A percentile compares a stretch with the other conserved stretches of the same genome.
Evolutionary conservation across 37 sponge, comb jelly and placozoan species (phyloP).

Genomic region (Sycon ciliatum): DNA sequence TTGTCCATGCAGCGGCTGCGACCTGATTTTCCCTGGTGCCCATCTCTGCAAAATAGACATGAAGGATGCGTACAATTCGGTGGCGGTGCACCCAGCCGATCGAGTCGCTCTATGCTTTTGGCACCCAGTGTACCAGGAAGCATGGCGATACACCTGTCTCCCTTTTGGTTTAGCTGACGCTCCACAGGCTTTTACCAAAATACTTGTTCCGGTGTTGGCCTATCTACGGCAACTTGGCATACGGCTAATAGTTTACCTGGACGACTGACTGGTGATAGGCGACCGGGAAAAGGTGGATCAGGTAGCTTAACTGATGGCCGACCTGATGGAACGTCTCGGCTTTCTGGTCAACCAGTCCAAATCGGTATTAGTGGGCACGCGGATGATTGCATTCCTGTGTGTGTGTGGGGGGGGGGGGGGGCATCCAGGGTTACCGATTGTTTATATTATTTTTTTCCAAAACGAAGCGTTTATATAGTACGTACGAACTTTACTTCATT

Average conservation of each 20-base stretch:
- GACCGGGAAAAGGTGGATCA: not conserved
- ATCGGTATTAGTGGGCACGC: no score
- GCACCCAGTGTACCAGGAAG: no score
- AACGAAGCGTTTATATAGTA: no score
- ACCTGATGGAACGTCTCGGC: slow-evolving; percentile 18
- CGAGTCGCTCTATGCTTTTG: not conserved
- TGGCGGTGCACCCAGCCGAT: slow-evolving; percentile 3
- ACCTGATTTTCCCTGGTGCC: no score
- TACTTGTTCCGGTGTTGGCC: slow-evolving; percentile 2
- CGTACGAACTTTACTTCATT: no score
- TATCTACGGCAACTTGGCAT: not conserved
- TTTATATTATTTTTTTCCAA: no score
- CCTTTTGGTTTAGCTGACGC: slow-evolving; percentile 17
- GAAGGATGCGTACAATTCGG: slow-evolving; percentile 28
- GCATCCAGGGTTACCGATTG: no score
- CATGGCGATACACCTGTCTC: slow-evolving; percentile 9
- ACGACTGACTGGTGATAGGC: slow-evolving; percentile 22
- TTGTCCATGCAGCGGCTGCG: no score
- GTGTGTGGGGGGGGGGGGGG: no score
- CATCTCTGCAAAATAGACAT: slow-evolving; percentile 25
- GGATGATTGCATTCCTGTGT: no score
- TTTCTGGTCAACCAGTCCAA: slow-evolving; percentile 22
- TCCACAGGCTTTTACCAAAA: slow-evolving; percentile 21
- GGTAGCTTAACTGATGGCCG: not conserved
- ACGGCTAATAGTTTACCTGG: not conserved